These are phyloP conservation scores for Caenorhabditis elegans DNA, from an alignment of 1,140 invertebrate species.

Conservation along the genomic window DNA sequence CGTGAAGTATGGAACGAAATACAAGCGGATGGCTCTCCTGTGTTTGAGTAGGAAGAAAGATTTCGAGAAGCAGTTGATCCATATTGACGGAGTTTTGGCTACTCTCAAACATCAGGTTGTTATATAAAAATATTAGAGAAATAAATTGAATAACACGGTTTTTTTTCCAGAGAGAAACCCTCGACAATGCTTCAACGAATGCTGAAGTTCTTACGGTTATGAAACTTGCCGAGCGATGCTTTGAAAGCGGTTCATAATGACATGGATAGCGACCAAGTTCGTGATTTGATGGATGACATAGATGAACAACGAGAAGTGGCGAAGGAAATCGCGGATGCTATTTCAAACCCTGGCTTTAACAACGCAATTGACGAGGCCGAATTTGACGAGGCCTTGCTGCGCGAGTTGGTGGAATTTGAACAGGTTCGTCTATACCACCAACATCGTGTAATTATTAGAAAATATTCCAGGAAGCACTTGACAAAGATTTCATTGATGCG, in stretches of 20 bases:
- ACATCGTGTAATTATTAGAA: too few species aligned
- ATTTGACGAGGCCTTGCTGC: too few species aligned
- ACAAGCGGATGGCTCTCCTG: conserved; percentile 93
- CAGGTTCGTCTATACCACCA: too few species aligned
- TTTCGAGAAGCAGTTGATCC: conserved; percentile 92
- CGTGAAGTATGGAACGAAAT: conserved; percentile 90
- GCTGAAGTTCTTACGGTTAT: conserved; percentile 94
- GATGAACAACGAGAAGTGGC: conserved; percentile 98
- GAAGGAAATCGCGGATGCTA: conserved; percentile 95
- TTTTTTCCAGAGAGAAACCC: conserved; percentile 75
- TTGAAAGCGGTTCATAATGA: conserved; percentile 93
- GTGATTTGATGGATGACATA: conserved; percentile 99
- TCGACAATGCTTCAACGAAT: conserved; percentile 98
- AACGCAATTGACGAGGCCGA: conserved; percentile 83
- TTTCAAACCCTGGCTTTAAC: conserved; percentile 92
- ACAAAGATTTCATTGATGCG: conserved; percentile 72
- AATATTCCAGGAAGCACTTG: conserved; percentile 74
- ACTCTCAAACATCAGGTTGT: conserved; percentile 93
- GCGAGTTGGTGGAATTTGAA: conserved; percentile 57
- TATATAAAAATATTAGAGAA: too few species aligned
- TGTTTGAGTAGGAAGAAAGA: conserved; percentile 96
- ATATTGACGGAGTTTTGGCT: conserved; percentile 96
- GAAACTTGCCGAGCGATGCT: conserved; percentile 85
- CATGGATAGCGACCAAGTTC: conserved; percentile 78
- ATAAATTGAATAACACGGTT: background rate